Evolutionary conservation across 1,140 invertebrate genomes (phyloP).

Genomic region (Nylanderia fulva): DNA sequence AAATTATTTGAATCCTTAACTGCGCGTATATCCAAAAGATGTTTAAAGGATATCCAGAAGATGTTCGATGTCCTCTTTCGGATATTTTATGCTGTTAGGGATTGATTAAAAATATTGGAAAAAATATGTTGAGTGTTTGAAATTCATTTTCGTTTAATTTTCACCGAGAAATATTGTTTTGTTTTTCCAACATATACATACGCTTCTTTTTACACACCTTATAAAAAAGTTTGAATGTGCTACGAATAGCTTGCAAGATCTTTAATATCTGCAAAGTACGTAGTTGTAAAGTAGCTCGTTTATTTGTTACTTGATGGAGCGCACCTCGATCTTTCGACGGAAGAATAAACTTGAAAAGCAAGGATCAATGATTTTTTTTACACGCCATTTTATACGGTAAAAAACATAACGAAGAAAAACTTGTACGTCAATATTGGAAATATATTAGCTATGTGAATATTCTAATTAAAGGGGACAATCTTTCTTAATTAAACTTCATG

Average conservation of each 20-base stretch:
- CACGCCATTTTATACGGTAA: not conserved
- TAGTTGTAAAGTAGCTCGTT: conserved; percentile 3
- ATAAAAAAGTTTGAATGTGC: not conserved
- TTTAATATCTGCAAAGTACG: not conserved
- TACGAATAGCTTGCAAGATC: not conserved
- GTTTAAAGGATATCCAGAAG: too few species aligned
- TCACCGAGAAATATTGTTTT: not conserved
- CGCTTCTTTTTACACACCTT: not conserved
- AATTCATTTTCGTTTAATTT: not conserved
- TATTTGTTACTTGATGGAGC: not conserved
- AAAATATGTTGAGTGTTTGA: not conserved
- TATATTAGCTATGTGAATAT: not conserved
- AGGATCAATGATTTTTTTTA: not conserved
- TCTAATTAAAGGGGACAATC: not conserved
- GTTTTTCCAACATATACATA: not conserved
- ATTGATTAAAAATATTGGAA: not conserved
- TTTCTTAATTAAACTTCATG: not conserved
- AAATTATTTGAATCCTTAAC: too few species aligned
- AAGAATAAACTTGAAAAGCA: not conserved
- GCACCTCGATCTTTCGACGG: not conserved
- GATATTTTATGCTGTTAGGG: too few species aligned
- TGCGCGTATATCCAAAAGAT: too few species aligned
- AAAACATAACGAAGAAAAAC: not conserved
- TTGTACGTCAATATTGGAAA: not conserved
- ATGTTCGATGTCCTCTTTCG: too few species aligned